A percentile compares a stretch with the other conserved stretches of the same genome.
Evolutionary conservation across 2,113 vertebrate species (phyloP).

Genomic region (Emydocephalus ijimae): DNA sequence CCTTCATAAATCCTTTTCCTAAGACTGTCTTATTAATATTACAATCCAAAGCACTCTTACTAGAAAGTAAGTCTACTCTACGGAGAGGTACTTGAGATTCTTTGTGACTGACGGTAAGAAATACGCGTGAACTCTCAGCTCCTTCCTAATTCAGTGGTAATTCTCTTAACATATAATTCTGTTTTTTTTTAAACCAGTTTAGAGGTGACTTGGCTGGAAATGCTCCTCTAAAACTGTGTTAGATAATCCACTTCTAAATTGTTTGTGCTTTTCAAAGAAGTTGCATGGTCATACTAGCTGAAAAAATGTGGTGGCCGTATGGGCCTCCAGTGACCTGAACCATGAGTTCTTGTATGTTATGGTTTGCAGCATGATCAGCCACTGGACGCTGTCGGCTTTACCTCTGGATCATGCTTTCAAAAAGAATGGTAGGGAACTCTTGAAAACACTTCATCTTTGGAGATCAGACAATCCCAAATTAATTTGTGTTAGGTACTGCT

Average conservation of each 20-base stretch:
- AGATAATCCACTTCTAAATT: slow-evolving; percentile 36
- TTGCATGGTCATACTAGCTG: not conserved
- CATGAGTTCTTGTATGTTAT: fast-evolving
- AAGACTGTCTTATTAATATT: not conserved
- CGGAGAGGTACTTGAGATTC: not conserved
- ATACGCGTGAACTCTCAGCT: not conserved
- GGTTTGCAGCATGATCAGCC: fast-evolving
- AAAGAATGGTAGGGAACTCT: not conserved
- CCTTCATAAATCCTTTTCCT: not conserved
- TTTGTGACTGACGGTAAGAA: not conserved
- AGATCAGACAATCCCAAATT: not conserved
- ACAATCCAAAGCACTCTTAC: not conserved
- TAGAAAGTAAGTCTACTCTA: not conserved
- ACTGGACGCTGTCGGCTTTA: fast-evolving
- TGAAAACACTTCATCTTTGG: not conserved
- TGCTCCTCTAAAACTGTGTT: not conserved
- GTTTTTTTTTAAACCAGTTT: slow-evolving; percentile 4
- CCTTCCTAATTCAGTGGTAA: not conserved
- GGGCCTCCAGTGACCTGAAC: not conserved
- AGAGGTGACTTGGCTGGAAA: slow-evolving; percentile 37
- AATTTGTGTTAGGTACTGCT: not conserved
- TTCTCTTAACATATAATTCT: not conserved
- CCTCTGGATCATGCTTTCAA: fast-evolving
- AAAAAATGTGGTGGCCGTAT: not conserved
- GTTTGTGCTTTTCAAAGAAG: slow-evolving; percentile 41